Conservation (phyloP, 2,888 invertebrate genomes). For the Tetragnatha montana region DNA sequence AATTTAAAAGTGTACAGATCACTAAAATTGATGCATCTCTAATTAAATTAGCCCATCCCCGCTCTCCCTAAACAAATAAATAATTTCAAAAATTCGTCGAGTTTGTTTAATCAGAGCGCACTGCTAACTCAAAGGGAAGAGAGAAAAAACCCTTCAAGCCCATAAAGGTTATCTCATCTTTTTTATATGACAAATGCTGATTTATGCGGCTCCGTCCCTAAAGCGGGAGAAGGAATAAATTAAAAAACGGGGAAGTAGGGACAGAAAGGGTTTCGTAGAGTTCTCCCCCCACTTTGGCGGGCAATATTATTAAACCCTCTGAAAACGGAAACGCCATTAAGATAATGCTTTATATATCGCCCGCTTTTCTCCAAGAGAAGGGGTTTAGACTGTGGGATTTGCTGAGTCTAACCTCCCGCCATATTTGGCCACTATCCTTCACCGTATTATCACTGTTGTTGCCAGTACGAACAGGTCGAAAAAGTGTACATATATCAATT, state of each 20-base stretch:
- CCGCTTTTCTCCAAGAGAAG: conserved; percentile 44
- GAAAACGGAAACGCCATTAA: conserved; percentile 65
- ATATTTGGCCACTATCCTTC: conserved; percentile 23
- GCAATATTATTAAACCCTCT: conserved; percentile 35
- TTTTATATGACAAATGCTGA: conserved; percentile 61
- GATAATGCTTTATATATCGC: conserved; percentile 69
- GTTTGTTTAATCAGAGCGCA: conserved; percentile 38
- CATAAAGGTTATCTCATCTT: conserved; percentile 42
- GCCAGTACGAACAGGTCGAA: too few relatives aligned
- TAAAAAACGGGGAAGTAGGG: conserved; percentile 19
- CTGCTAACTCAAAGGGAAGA: conserved; percentile 7
- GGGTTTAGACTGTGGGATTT: conserved; percentile 43
- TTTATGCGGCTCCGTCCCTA: conserved; percentile 27
- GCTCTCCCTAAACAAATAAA: not conserved
- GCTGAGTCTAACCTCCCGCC: not conserved
- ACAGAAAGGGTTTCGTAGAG: conserved; percentile 57
- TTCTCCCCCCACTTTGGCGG: not conserved
- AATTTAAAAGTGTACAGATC: not conserved
- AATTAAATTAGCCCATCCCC: not conserved
- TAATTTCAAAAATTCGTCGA: not conserved
- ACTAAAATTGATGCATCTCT: not conserved
- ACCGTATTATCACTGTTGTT: too few relatives aligned
- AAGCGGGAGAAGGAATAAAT: conserved; percentile 40
- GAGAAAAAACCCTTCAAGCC: conserved; percentile 20
- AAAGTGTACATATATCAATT: too few relatives aligned